A percentile compares a stretch with the other conserved stretches of the same genome.
phyloP scores from a whole-genome alignment of 2,113 vertebrate genomes.

The Cephalophus harveyi region DNA sequence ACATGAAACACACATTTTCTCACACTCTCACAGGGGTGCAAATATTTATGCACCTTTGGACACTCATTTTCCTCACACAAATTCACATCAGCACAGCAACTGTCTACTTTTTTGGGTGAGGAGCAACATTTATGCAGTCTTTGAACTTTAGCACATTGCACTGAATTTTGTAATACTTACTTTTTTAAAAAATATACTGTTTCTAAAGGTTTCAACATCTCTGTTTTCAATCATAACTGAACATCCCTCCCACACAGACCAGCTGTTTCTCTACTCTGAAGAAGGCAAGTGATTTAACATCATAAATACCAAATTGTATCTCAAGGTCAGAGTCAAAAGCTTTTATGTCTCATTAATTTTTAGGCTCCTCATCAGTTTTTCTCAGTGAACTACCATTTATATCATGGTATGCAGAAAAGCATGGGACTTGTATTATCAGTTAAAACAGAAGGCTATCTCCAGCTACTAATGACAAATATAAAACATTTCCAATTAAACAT shows the following conservation, averaged over 20 bases:
- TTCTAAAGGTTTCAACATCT: slow-evolving; percentile 20
- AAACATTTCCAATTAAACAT: background rate
- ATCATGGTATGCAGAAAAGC: background rate
- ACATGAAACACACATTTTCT: slow-evolving; percentile 64
- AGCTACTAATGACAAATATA: background rate
- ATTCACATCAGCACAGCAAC: slow-evolving; percentile 32
- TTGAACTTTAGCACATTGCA: slow-evolving; percentile 25
- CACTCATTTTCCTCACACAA: slow-evolving; percentile 51
- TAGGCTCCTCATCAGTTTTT: slow-evolving; percentile 13
- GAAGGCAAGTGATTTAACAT: slow-evolving; percentile 40
- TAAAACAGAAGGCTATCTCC: slow-evolving; percentile 1
- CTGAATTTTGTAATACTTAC: background rate
- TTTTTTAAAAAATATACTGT: background rate
- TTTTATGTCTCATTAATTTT: slow-evolving; percentile 56
- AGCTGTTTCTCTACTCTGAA: slow-evolving; percentile 53
- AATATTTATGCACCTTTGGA: slow-evolving; percentile 77
- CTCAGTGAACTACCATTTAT: slow-evolving; percentile 11
- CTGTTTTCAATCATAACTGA: slow-evolving; percentile 3
- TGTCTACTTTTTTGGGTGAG: background rate
- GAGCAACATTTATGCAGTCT: slow-evolving; percentile 11
- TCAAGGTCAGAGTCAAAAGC: slow-evolving; percentile 57
- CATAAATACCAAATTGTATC: slow-evolving; percentile 41
- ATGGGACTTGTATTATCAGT: background rate
- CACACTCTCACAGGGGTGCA: slow-evolving; percentile 54
- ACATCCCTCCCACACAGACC: slow-evolving; percentile 15